Evolutionary conservation across 2,888 invertebrate genomes (phyloP), one percentile per base, ranked within the genome.

Genomic region (Hyles lineata): DNA sequence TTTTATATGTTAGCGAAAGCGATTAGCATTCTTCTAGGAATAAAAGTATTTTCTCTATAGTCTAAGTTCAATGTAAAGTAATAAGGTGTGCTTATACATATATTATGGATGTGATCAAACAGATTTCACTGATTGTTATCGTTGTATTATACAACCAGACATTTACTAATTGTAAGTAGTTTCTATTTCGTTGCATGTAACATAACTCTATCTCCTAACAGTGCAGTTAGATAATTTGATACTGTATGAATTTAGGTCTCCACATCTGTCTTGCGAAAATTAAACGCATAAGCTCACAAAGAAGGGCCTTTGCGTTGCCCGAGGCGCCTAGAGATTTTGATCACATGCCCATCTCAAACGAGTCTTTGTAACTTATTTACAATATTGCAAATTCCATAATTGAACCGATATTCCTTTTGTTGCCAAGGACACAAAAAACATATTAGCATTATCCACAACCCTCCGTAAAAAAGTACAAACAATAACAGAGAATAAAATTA

Each of bases 401-500:
- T 67, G 67, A 23, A 67, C 43, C 50, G 50, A 67, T 50, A 67
- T 50, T 50, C 5, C 17, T 17, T 67, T 67, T 67, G 43, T 50
- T 43, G 21, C 23, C 67, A 43, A 50, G 8, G 6, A 21, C 23
- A 8, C 29, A 21, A 23, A 43, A 50, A 67, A 67, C 55, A n/a
- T 55, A 43, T 35, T 9, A 43, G 21, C 21, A 63, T 50, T 50
- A 23, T 17, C 43, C 23, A 19, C 70, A 70, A 70, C 21, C n/a
- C 29, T 19, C 32, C 29, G 19, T 7, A n/a, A 58, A 67, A 72
- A 52, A 55, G 43, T 29, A 63, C 25, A 23, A 43, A 70, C 35
- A 70, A 72, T 58, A 70, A 52, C 17, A 67, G 7, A 23, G 67
- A 43, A 67, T 67, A 50, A 67, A 50, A 67, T 67, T 67, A 50